These are phyloP conservation scores for Aphaenogaster rudis DNA, from an alignment of 1,140 invertebrate species.

Conservation along the genomic window DNA sequence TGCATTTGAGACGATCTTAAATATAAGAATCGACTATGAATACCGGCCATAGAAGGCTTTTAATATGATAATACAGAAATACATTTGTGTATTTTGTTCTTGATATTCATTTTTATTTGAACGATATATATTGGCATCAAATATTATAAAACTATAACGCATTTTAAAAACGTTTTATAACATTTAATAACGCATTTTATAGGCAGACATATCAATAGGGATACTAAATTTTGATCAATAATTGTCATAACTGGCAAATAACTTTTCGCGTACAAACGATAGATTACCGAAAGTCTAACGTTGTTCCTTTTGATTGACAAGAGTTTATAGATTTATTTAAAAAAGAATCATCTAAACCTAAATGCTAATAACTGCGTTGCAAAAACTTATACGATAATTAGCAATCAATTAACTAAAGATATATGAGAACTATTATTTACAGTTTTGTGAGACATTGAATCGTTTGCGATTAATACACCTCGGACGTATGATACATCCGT, in stretches of 20 bases:
- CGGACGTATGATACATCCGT: neutral
- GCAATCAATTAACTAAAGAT: slow-evolving; percentile 6
- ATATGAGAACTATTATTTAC: slow-evolving; percentile 42
- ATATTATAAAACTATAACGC: slow-evolving; percentile 22
- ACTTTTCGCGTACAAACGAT: neutral
- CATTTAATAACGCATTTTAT: neutral
- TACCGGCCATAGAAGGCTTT: neutral
- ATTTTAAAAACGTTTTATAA: slow-evolving; percentile 24
- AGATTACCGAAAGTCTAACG: neutral
- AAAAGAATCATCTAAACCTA: slow-evolving; percentile 58
- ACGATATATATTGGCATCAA: slow-evolving; percentile 30
- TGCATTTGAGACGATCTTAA: no score
- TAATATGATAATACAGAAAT: neutral
- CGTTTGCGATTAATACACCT: slow-evolving; percentile 17
- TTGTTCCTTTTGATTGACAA: slow-evolving; percentile 6
- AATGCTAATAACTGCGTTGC: slow-evolving; percentile 48
- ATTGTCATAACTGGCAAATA: neutral
- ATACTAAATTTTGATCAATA: slow-evolving; percentile 22
- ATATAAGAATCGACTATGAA: no score
- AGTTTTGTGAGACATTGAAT: slow-evolving; percentile 16
- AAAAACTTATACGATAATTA: slow-evolving; percentile 59
- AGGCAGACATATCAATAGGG: neutral
- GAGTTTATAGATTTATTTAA: slow-evolving; percentile 38
- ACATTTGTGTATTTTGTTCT: neutral
- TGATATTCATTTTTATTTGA: slow-evolving; percentile 34